Evolutionary conservation across 2,888 invertebrate genomes (phyloP), one percentile per base, ranked within the genome.

Genomic region (Ceramica pisi): DNA sequence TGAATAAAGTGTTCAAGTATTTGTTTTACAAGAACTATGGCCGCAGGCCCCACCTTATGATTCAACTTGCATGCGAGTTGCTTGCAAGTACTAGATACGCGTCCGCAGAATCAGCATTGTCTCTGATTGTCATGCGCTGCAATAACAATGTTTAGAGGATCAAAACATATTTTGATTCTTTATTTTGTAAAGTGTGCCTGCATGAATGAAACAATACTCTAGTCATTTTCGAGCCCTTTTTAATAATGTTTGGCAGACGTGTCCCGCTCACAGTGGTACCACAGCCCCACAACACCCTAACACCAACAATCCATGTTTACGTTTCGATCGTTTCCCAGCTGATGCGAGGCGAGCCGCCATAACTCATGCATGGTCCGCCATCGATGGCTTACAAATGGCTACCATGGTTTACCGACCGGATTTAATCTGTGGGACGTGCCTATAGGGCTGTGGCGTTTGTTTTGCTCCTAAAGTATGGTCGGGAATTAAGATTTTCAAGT

Each of bases 391-490:
- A 80, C 84, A 76, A 82, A 72, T 80, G 72, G 76, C 83, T 66
- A 63, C 80, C 66, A 68, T 63, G 59, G 67, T 83, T 79, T 80
- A 80, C 83, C 67, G 59, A 73, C 65, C 63, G 67, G 74, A 67
- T 83, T 82, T 79, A 83, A 80, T 80, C 67, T 80, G 68, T 80
- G 51, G 50, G 66, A 80, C 79, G 80, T 80, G 79, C 80, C 53
- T 53, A 62, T 50, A 26, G 53, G 26, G 64, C 62, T 31, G 8
- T 35, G 35, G 38, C 51, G 61, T 69, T 68, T 69, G 81, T 59
- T 67, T 66, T 44, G n/a, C 21, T 48, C 7, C n/a, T 69, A 41
- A 81, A 74, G 19, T 19, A 61, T 50, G 10, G 60, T 60, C 14
- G 16, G 35, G 23, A 14, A 46, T 66, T 38, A 51, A 50, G n/a